Evolutionary conservation across 2,113 vertebrate genomes (phyloP).

Genomic region (Tragelaphus strepsiceros): DNA sequence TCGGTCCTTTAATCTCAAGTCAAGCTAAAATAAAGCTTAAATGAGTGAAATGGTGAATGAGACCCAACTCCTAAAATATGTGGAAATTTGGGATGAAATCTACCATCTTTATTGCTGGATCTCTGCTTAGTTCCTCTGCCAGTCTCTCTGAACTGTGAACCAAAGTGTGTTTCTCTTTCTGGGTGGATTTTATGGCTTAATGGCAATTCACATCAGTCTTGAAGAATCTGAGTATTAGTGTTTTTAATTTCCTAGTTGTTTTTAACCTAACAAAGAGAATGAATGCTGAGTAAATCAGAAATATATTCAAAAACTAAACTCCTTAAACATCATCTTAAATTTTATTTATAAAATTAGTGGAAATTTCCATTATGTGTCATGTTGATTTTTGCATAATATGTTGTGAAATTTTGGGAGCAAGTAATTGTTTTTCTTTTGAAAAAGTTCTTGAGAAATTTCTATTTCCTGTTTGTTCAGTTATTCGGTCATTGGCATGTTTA

Average conservation of each 20-base stretch:
- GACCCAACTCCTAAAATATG: neutral
- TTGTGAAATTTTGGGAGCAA: conserved; percentile 52
- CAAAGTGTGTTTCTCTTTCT: neutral
- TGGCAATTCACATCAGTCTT: neutral
- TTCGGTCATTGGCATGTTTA: conserved; percentile 39
- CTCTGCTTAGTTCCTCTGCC: neutral
- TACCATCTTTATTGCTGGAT: neutral
- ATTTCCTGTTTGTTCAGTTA: conserved; percentile 32
- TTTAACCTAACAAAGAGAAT: neutral
- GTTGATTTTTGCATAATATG: neutral
- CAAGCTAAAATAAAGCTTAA: neutral
- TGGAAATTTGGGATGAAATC: neutral
- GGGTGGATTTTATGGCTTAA: neutral
- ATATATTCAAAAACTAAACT: neutral
- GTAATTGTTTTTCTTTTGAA: conserved; percentile 49
- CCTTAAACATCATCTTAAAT: neutral
- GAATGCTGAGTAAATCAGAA: neutral
- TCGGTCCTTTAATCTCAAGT: neutral
- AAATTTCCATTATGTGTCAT: neutral
- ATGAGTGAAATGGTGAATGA: neutral
- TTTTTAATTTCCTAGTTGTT: neutral
- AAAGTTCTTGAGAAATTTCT: conserved; percentile 35
- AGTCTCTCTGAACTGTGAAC: neutral
- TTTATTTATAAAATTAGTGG: neutral
- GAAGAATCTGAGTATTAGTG: neutral